phyloP scores from a whole-genome alignment of 2,888 invertebrate species.

The Ischnus inquisitorius region DNA sequence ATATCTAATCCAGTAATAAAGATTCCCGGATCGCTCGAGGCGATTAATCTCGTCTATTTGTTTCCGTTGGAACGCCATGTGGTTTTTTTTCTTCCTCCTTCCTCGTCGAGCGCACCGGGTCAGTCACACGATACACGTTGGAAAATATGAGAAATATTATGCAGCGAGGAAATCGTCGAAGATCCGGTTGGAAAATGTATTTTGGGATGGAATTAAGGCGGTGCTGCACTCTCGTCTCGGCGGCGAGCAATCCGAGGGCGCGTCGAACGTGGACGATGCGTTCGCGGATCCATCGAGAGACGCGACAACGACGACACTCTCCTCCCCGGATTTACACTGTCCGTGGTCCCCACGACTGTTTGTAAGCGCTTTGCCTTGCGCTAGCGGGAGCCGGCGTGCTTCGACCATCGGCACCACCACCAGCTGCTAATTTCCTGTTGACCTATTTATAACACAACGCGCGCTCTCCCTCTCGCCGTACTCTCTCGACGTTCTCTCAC shows the following conservation, averaged over 20 bases:
- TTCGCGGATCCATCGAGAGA: slow-evolving; percentile 6
- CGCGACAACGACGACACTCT: not conserved
- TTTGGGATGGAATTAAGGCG: slow-evolving; percentile 60
- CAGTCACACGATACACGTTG: not conserved
- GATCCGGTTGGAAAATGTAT: slow-evolving; percentile 54
- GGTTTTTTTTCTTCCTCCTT: no score
- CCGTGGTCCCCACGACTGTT: not conserved
- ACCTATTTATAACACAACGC: slow-evolving; percentile 80
- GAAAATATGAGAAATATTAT: slow-evolving; percentile 32
- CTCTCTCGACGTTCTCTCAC: not conserved
- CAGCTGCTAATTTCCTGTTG: slow-evolving; percentile 80
- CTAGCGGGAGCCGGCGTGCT: slow-evolving; percentile 42
- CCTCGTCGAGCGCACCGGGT: not conserved
- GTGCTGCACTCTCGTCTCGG: slow-evolving; percentile 33
- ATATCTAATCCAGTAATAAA: not conserved
- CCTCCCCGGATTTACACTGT: slow-evolving; percentile 10
- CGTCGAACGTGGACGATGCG: slow-evolving; percentile 1
- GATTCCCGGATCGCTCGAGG: not conserved
- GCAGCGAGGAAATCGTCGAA: slow-evolving; percentile 19
- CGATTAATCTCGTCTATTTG: not conserved
- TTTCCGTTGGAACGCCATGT: not conserved
- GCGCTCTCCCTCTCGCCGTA: slow-evolving; percentile 52
- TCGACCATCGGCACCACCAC: slow-evolving; percentile 66
- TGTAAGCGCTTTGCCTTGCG: slow-evolving; percentile 32
- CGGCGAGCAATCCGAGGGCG: not conserved